phyloP scores from a whole-genome alignment of 2,797 vertebrate species.

The Pipistrellus kuhlii region DNA sequence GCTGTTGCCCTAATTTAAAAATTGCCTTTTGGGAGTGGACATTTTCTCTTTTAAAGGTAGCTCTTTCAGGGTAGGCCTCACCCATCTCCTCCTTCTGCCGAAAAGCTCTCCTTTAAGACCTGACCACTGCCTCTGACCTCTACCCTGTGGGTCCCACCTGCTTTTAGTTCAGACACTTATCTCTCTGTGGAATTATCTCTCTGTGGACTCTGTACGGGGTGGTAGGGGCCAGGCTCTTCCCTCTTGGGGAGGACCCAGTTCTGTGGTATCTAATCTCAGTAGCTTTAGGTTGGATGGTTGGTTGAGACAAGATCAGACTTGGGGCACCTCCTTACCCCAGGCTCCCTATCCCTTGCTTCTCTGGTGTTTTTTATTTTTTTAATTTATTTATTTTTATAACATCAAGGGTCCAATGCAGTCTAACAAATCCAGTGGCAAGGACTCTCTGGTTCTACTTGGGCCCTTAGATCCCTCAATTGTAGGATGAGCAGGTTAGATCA shows the following conservation, averaged over 20 bases:
- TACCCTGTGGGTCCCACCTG: neutral
- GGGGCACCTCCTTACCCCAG: neutral
- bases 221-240: neutral
- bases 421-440: neutral
- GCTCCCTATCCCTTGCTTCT: neutral
- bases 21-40: slow-evolving; percentile 57
- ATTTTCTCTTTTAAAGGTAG: slow-evolving; percentile 67
- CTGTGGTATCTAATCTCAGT: neutral
- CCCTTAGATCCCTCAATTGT: neutral
- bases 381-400: neutral
- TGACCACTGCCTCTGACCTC: neutral
- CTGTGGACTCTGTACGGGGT: neutral
- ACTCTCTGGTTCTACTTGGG: neutral
- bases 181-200: neutral
- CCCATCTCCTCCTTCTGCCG: slow-evolving; percentile 56
- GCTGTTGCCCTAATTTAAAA: slow-evolving; percentile 71
- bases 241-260: neutral
- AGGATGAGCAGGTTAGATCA: neutral
- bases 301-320: neutral
- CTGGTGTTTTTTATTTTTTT: neutral
- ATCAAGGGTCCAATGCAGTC: neutral
- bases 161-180: neutral
- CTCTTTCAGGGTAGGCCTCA: slow-evolving; percentile 64
- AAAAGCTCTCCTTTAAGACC: slow-evolving; percentile 18
- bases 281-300: neutral